Percentiles rank a stretch among this genome's conserved stretches.
Conservation (phyloP, 1,140 invertebrate genomes). For the Drosophila nigromelanica region DNA sequence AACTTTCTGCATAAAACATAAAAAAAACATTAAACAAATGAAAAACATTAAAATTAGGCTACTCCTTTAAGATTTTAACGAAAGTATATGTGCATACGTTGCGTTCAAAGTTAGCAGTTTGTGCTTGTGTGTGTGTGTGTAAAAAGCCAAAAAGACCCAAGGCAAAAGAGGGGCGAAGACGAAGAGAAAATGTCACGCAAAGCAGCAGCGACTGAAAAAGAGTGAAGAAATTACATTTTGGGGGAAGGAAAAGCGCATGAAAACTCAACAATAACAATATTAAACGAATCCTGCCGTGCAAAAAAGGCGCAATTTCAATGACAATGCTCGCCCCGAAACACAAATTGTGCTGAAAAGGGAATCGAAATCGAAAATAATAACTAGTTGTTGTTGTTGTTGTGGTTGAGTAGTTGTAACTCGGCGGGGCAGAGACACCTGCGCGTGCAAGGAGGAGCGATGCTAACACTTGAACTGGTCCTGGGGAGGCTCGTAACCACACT, state of each 20-base stretch:
- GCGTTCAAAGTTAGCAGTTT: slow-evolving; percentile 23
- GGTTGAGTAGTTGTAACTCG: slow-evolving; percentile 63
- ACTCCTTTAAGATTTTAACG: slow-evolving; percentile 18
- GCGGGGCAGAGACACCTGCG: slow-evolving; percentile 70
- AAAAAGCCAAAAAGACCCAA: slow-evolving; percentile 50
- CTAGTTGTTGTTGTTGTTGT: slow-evolving; percentile 42
- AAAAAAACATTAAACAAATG: slow-evolving; percentile 75
- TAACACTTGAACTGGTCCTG: slow-evolving; percentile 60
- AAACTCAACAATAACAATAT: slow-evolving; percentile 57
- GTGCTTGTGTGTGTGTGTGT: slow-evolving; percentile 43
- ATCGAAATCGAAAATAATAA: slow-evolving; percentile 50
- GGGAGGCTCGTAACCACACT: slow-evolving; percentile 42
- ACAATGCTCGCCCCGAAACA: slow-evolving; percentile 28
- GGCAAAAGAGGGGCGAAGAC: slow-evolving; percentile 65
- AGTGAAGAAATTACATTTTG: slow-evolving; percentile 73
- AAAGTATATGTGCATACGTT: slow-evolving; percentile 25
- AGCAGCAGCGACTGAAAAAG: slow-evolving; percentile 74
- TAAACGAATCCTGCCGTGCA: slow-evolving; percentile 25
- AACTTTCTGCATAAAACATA: slow-evolving; percentile 57
- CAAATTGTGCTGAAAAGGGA: slow-evolving; percentile 44
- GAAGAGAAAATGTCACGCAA: slow-evolving; percentile 80
- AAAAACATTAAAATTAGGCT: slow-evolving; percentile 61
- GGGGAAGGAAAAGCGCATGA: slow-evolving; percentile 52
- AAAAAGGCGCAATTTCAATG: slow-evolving; percentile 45
- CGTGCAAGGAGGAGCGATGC: slow-evolving; percentile 64